Conservation (phyloP, 2,797 vertebrate species). For the Hirundo rustica region DNA sequence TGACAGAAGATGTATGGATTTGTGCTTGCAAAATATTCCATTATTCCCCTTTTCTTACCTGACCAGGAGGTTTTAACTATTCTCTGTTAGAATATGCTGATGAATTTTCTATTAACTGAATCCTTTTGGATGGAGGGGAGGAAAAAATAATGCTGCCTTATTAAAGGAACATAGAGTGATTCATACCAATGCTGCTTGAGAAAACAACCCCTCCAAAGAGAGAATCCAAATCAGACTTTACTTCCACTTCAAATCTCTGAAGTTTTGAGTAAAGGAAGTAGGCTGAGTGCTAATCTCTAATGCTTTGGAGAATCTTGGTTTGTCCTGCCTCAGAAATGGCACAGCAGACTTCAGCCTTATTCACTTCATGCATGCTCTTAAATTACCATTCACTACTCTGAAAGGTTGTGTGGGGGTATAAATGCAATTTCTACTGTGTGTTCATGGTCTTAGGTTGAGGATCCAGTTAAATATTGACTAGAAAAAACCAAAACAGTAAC, state of each 20-base stretch:
- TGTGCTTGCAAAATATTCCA: neutral
- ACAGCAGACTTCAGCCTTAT: neutral
- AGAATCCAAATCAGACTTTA: neutral
- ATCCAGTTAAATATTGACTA: neutral
- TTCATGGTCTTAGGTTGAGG: neutral
- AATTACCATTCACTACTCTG: neutral
- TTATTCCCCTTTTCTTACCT: neutral
- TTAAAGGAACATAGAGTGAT: accelerated
- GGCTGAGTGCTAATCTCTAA: neutral
- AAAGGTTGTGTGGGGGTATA: neutral
- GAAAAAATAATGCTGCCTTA: neutral
- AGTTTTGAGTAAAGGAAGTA: neutral
- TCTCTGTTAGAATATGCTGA: neutral
- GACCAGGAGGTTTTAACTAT: neutral
- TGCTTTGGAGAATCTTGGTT: neutral
- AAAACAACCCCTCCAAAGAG: neutral
- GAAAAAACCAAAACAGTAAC: neutral
- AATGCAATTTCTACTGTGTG: neutral
- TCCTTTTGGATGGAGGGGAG: neutral
- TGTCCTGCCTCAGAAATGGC: neutral
- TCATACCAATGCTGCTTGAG: neutral
- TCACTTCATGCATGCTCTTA: neutral
- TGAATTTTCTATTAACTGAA: neutral
- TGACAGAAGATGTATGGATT: neutral
- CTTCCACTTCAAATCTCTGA: neutral